A percentile compares a stretch with the other conserved stretches of the same genome.
Conservation (phyloP, 2,888 invertebrate species). For the Saturnia japonica region DNA sequence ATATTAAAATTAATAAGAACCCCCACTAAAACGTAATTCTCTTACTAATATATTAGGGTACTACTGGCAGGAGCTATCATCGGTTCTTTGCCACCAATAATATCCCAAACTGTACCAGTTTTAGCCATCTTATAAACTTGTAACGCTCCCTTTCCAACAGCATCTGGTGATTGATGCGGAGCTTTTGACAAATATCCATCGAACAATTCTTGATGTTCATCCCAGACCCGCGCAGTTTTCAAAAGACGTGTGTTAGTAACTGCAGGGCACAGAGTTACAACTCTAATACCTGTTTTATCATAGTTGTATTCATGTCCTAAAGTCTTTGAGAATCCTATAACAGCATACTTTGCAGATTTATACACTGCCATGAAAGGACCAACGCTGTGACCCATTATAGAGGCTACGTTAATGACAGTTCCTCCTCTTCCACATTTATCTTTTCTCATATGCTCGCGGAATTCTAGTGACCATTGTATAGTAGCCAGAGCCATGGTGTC, state of each 20-base stretch:
- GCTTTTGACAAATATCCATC: neutral
- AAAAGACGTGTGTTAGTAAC: neutral
- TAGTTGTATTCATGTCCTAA: constrained; percentile 23
- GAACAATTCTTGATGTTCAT: neutral
- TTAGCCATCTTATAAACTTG: constrained; percentile 1
- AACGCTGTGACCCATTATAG: neutral
- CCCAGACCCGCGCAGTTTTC: neutral
- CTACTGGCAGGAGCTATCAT: too few relatives aligned
- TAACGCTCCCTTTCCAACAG: neutral
- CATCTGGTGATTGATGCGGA: neutral
- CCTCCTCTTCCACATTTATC: constrained; percentile 17
- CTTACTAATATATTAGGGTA: too few relatives aligned
- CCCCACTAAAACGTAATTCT: too few relatives aligned
- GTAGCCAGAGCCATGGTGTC: constrained; percentile 60
- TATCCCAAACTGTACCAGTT: constrained; percentile 5
- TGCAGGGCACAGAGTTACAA: constrained; percentile 13
- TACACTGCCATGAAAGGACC: constrained; percentile 3
- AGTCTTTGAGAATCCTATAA: constrained; percentile 20
- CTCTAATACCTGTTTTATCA: constrained; percentile 15
- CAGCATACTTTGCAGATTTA: constrained; percentile 18
- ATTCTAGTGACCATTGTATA: constrained; percentile 72
- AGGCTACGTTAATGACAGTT: constrained; percentile 7
- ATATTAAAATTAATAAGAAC: too few relatives aligned
- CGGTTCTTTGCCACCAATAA: neutral
- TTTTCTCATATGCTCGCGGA: constrained; percentile 48